These are phyloP conservation scores for Cephalopholis sonnerati DNA, from an alignment of 2,113 vertebrate genomes.

Conservation along the genomic window DNA sequence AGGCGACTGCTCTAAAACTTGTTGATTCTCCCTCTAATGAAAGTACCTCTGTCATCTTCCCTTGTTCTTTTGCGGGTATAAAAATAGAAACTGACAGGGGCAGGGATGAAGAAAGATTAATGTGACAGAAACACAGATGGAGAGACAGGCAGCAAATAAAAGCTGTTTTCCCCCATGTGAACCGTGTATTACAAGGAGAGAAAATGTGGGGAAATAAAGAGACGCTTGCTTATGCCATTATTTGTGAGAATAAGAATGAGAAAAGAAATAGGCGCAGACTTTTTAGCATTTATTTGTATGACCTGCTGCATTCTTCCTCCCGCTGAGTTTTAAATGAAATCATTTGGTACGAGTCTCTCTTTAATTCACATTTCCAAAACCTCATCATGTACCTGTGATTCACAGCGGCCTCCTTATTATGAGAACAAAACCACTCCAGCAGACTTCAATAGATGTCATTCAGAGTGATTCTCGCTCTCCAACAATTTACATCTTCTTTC, in stretches of 20 bases:
- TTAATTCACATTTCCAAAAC: constrained; percentile 52
- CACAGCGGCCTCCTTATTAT: constrained; percentile 38
- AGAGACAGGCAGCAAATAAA: constrained; percentile 7
- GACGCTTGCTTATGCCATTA: background rate
- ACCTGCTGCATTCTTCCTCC: constrained; percentile 11
- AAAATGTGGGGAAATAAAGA: background rate
- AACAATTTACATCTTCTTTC: constrained; percentile 48
- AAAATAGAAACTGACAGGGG: constrained; percentile 35
- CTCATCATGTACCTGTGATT: constrained; percentile 61
- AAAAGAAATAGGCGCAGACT: background rate
- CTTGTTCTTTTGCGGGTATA: constrained; percentile 5
- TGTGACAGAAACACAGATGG: constrained; percentile 15
- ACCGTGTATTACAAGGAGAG: constrained; percentile 8
- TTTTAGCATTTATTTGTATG: constrained; percentile 11
- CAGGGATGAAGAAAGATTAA: constrained; percentile 29
- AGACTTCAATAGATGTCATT: constrained; percentile 40
- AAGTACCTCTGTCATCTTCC: constrained; percentile 30
- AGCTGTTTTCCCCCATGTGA: background rate
- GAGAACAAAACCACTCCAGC: constrained; percentile 51
- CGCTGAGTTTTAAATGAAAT: constrained; percentile 50
- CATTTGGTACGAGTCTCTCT: constrained; percentile 22
- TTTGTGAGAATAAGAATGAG: background rate
- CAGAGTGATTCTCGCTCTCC: constrained; percentile 34
- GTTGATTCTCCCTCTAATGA: constrained; percentile 33
- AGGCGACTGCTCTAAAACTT: constrained; percentile 1